Base-by-base conservation (phyloP, 2,113 vertebrate species). In the Tetrax tetrax region DNA sequence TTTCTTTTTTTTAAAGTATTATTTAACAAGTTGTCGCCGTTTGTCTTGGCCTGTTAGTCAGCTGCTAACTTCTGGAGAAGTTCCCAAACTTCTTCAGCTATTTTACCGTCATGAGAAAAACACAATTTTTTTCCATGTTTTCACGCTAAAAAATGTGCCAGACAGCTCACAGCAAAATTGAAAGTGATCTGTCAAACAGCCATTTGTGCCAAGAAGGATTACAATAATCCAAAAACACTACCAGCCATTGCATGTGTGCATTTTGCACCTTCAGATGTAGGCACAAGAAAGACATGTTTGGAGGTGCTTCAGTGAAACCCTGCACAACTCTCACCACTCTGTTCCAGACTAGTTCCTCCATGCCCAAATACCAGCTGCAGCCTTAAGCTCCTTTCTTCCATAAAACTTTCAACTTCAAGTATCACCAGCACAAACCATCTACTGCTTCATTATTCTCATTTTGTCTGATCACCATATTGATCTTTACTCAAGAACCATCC, bases 211-310 rank as follows among this genome's bases (percentile, higher is more conserved):
- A 43, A 81, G 61, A 78, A 48, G 2, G 9, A 24, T 21, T 66
- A 21, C 37, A 50, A 48, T 33, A 48, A 89, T 10, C 54, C 41
- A 43, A 61, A 54, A 48, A 5, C 22, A 68, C 47, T 19, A n/a
- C 23, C 56, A 61, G 37, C 31, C 24, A 21, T 4, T 6, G 22
- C 20, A 57, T 0, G 4, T 1, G 3, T 21, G 15, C 38, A 23
- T 38, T 83, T 17, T 53, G 59, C 51, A 83, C 59, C 22, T 54
- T 53, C 47, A 50, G 12, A 14, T 10, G 9, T 5, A 33, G 31
- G n/a, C 38, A 54, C 10, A 31, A 10, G 37, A 41, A 23, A 43
- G 18, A 82, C 15, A 29, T 12, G 14, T 35, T 41, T 76, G 64
- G 29, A 48, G 37, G n/a, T 54, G 54, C n/a, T 54, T 76, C 15